These are phyloP conservation scores for Sarcophaga subvicina DNA, from an alignment of 2,888 invertebrate species.

Conservation along the genomic window DNA sequence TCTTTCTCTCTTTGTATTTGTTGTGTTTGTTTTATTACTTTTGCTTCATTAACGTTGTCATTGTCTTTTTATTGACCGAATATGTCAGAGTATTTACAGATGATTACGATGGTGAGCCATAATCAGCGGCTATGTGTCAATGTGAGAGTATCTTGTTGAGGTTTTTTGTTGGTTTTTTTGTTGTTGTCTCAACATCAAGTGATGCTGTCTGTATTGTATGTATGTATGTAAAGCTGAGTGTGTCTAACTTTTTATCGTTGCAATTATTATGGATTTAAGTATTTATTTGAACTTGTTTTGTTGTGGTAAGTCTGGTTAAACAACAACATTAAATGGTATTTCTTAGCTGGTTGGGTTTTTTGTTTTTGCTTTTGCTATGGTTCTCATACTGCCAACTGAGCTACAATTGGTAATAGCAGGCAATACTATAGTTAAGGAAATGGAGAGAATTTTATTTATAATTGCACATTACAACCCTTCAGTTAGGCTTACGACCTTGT, in stretches of 20 bases:
- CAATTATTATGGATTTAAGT: slow-evolving; percentile 60
- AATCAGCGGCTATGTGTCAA: neutral
- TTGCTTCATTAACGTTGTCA: slow-evolving; percentile 63
- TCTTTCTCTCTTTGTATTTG: neutral
- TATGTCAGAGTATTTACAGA: slow-evolving; percentile 47
- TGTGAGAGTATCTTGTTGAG: slow-evolving; percentile 31
- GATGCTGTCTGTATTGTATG: neutral
- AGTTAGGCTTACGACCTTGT: too few relatives aligned
- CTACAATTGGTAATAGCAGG: neutral
- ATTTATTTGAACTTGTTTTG: slow-evolving; percentile 67
- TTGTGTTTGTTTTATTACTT: neutral
- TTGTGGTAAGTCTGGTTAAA: slow-evolving; percentile 68
- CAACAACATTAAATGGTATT: slow-evolving; percentile 64
- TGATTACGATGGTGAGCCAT: neutral
- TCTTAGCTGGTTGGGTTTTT: slow-evolving; percentile 47
- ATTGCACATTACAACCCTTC: too few relatives aligned
- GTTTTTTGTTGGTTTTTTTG: slow-evolving; percentile 8
- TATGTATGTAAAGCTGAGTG: neutral
- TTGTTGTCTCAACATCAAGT: neutral
- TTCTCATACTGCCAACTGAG: slow-evolving; percentile 11
- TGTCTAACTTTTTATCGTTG: slow-evolving; percentile 27
- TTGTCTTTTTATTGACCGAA: slow-evolving; percentile 58
- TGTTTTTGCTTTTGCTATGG: slow-evolving; percentile 5
- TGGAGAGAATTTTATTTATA: too few relatives aligned
- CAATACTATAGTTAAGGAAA: neutral